Percentiles rank a stretch among this genome's conserved stretches.
Conservation (phyloP, 2,888 invertebrate species). For the Polydesmus complanatus region DNA sequence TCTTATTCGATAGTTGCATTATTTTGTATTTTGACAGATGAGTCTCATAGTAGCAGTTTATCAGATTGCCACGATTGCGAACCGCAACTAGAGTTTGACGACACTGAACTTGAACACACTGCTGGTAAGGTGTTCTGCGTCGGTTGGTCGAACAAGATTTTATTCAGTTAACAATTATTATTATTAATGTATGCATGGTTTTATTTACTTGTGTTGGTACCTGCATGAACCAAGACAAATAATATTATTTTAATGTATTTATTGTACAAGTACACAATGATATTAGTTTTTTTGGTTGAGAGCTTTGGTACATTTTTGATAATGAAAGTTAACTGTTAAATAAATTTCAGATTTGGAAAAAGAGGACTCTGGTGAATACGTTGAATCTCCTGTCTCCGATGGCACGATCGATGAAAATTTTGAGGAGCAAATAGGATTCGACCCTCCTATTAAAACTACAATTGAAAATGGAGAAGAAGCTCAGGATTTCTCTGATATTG, state of each 20-base stretch:
- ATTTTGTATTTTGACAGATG: conserved; percentile 17
- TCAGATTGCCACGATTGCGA: conserved; percentile 88
- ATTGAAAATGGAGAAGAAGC: conserved; percentile 27
- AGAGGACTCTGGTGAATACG: conserved; percentile 32
- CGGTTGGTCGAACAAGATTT: too few species aligned
- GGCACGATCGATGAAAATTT: conserved; percentile 83
- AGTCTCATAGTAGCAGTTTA: conserved; percentile 42
- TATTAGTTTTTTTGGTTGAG: too few species aligned
- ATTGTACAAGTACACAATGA: too few species aligned
- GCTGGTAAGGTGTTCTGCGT: conserved; percentile 19
- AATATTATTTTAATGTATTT: too few species aligned
- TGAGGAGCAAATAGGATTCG: conserved; percentile 60
- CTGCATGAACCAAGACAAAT: too few species aligned
- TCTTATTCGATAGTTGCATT: too few species aligned
- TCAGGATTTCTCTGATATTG: conserved; percentile 53
- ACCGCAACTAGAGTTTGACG: conserved; percentile 91
- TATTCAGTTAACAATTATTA: too few species aligned
- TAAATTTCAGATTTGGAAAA: conserved; percentile 15
- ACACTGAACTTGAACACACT: conserved; percentile 49
- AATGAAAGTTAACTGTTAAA: conserved; percentile 1
- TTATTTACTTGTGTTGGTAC: too few species aligned
- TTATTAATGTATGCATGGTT: too few species aligned
- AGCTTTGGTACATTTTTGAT: too few species aligned
- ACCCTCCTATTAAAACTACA: not conserved
- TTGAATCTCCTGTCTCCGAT: conserved; percentile 62